phyloP scores from a whole-genome alignment of 2,113 vertebrate species.

The Platysternon megacephalum region DNA sequence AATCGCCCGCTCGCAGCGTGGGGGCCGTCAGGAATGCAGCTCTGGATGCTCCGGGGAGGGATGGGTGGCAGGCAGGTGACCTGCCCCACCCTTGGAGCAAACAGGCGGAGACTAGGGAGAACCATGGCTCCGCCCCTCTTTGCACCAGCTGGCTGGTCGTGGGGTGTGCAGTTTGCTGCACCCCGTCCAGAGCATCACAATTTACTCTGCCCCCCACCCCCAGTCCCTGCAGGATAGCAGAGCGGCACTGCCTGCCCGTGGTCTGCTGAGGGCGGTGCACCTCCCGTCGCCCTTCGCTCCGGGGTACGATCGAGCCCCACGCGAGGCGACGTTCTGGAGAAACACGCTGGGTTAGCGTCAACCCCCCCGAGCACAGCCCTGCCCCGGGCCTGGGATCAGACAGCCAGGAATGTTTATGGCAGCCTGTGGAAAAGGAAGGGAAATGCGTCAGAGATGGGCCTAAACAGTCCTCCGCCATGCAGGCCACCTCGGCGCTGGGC shows the following conservation, averaged over 20 bases:
- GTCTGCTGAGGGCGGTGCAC: too few relatives aligned
- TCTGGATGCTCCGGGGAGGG: too few relatives aligned
- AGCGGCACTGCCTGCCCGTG: neutral
- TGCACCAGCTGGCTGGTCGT: neutral
- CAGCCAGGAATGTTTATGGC: slow-evolving; percentile 47
- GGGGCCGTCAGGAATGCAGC: too few relatives aligned
- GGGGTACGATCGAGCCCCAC: too few relatives aligned
- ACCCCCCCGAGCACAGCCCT: neutral
- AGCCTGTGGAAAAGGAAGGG: slow-evolving; percentile 69
- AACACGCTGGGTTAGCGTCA: neutral
- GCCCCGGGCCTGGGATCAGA: slow-evolving; percentile 39
- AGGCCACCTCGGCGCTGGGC: neutral
- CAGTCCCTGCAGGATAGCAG: too few relatives aligned
- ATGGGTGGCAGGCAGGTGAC: too few relatives aligned
- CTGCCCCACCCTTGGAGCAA: too few relatives aligned
- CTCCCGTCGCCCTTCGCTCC: too few relatives aligned
- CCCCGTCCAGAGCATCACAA: neutral
- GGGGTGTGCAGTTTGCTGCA: neutral
- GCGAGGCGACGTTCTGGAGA: neutral
- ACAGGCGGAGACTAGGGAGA: neutral
- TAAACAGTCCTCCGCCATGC: slow-evolving; percentile 4
- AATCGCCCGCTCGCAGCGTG: too few relatives aligned
- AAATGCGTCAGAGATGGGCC: slow-evolving; percentile 69
- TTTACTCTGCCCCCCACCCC: too few relatives aligned
- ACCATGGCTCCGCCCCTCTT: too few relatives aligned